These are phyloP conservation scores for Vimba vimba DNA, from an alignment of 2,113 vertebrate genomes.

Conservation along the genomic window DNA sequence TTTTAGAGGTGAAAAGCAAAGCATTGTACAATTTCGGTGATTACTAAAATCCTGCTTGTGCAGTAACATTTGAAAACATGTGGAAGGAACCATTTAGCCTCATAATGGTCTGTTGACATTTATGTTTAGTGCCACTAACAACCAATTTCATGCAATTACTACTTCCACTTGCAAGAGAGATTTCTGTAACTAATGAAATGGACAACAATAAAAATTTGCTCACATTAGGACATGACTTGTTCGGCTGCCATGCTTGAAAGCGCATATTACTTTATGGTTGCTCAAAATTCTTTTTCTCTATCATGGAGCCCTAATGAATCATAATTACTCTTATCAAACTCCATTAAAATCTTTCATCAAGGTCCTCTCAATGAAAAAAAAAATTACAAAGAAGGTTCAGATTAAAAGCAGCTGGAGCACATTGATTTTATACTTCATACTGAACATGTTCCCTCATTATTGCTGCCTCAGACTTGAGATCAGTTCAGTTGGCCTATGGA, in stretches of 20 bases:
- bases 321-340: conserved; percentile 40
- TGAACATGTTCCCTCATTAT: not conserved
- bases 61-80: not conserved
- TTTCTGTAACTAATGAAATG: conserved; percentile 14
- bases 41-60: not conserved
- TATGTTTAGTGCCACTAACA: conserved; percentile 7
- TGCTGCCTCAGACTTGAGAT: not conserved
- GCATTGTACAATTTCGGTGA: not conserved
- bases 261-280: not conserved
- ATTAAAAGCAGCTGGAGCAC: conserved; percentile 29
- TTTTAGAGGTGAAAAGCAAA: not conserved
- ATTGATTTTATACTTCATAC: conserved; percentile 37
- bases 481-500: not conserved
- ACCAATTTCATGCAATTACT: not conserved
- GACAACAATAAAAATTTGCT: conserved; percentile 5
- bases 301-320: conserved; percentile 25
- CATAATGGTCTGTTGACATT: not conserved
- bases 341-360: conserved; percentile 50
- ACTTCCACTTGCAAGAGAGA: not conserved
- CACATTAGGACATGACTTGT: not conserved
- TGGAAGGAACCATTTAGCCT: not conserved
- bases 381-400: conserved; percentile 30
- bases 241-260: conserved; percentile 8
- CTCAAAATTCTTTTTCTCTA: conserved; percentile 1
- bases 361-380: conserved; percentile 25